These are phyloP conservation scores for Syndactyla subalaris DNA, from an alignment of 2,797 vertebrate genomes.

Conservation along the genomic window DNA sequence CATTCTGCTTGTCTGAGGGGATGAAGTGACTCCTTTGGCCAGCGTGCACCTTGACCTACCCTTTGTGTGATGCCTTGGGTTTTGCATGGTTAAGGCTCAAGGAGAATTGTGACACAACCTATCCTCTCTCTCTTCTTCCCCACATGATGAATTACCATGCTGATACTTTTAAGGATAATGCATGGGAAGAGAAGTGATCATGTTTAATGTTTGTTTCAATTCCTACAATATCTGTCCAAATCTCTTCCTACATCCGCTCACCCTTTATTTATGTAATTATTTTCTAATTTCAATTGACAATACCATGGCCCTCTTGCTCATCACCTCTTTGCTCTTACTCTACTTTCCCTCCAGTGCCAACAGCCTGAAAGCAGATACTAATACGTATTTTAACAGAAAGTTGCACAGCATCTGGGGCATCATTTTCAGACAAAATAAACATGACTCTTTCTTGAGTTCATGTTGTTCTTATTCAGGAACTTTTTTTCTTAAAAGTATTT, in stretches of 20 bases:
- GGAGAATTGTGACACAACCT: background rate
- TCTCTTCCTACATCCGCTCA: background rate
- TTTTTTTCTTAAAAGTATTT: background rate
- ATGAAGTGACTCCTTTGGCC: background rate
- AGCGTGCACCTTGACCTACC: background rate
- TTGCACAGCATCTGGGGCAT: background rate
- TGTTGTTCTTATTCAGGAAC: background rate
- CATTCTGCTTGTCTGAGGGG: background rate
- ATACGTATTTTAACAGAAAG: background rate
- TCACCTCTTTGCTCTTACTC: background rate
- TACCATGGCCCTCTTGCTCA: background rate
- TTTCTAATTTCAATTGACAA: background rate
- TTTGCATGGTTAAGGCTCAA: background rate
- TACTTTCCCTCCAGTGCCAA: fast-evolving
- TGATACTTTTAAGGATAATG: background rate
- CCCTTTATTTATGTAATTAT: background rate
- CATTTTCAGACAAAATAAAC: background rate
- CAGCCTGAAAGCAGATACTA: background rate
- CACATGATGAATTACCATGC: background rate
- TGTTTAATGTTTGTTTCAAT: background rate
- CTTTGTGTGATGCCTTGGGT: background rate
- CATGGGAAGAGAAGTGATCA: background rate
- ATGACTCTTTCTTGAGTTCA: background rate
- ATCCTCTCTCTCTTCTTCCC: background rate
- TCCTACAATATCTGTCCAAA: background rate